Base-by-base conservation (phyloP, 35 echinoderm and acorn worm genomes). In the Apostichopus californicus region DNA sequence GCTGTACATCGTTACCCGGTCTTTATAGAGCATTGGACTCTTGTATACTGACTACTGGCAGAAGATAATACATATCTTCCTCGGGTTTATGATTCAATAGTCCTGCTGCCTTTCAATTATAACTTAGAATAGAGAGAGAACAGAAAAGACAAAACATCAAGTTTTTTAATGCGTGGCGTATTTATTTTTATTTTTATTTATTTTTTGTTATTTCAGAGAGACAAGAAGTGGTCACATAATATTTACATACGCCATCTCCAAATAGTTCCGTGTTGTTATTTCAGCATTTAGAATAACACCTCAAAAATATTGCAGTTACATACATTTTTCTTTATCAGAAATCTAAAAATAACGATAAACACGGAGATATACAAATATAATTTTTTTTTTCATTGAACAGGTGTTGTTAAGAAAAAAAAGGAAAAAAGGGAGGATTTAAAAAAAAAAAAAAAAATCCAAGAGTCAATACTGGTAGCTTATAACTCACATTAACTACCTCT, bases 241-340 rank as follows among this genome's bases (percentile, higher is more conserved):
- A 85, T 85, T 85, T 85, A 85, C 81, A 85, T 22, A 59, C 81
- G 81, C 81, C 81, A 85, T 85, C 15, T 85, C 57, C 55, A 85
- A 85, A 85, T 85, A 85, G 55, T 85, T 85, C 81, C 81, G 81
- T 85, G 81, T 85, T 85, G 81, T 85, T 85, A 85, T 85, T 85
- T 85, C 81, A 85, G 81, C 17, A 4, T 85, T 85, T 85, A 59
- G 81, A 85, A 85, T 85, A 85, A 85, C 81, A 85, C 81, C 81
- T 85, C 81, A 85, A 85, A 85, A 85, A 85, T 85, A 85, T 85
- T 85, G 81, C 81, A 85, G 57, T 85, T 85, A 85, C 81, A 85
- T 85, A 85, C 81, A 85, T 85, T 81, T 81, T 55, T 75, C 81
- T 56, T 85, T 59, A 58, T 85, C 55, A 58, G 81, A 85, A 59